Conservation (phyloP, 2,888 invertebrate species). For the Sphecodes monilicornis region DNA sequence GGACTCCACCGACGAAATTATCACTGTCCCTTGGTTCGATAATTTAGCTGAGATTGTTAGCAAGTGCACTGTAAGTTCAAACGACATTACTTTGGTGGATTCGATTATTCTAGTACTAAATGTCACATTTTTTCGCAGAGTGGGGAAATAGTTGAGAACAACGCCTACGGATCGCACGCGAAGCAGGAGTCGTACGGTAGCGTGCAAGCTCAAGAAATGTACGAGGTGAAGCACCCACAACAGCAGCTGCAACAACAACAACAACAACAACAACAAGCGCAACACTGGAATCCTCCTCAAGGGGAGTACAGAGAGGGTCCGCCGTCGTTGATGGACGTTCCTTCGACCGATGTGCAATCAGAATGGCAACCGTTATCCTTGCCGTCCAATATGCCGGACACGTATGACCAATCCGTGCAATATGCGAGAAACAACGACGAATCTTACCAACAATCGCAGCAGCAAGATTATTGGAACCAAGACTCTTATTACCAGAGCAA, state of each 20-base stretch:
- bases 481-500: conserved; percentile 76
- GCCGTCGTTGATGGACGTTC: conserved; percentile 76
- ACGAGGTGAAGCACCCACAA: conserved; percentile 67
- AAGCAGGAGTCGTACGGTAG: conserved; percentile 34
- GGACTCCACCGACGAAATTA: conserved; percentile 84
- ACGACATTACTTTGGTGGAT: neutral
- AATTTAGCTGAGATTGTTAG: conserved; percentile 84
- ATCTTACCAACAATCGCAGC: conserved; percentile 69
- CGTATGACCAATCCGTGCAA: conserved; percentile 71
- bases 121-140: conserved; percentile 67
- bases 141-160: conserved; percentile 80
- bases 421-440: conserved; percentile 71
- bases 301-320: conserved; percentile 74
- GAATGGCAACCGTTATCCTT: conserved; percentile 80
- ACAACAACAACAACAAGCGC: conserved; percentile 73
- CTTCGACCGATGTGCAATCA: conserved; percentile 69
- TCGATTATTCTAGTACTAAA: neutral
- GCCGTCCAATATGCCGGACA: conserved; percentile 74
- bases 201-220: conserved; percentile 51
- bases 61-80: conserved; percentile 82
- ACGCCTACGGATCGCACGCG: conserved; percentile 55
- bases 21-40: conserved; percentile 87
- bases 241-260: conserved; percentile 65
- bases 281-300: conserved; percentile 70
- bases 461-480: conserved; percentile 75